Evolutionary conservation across 2,888 invertebrate species (phyloP), one percentile per base, ranked within the genome.

Genomic region (Agrochola lychnidis): DNA sequence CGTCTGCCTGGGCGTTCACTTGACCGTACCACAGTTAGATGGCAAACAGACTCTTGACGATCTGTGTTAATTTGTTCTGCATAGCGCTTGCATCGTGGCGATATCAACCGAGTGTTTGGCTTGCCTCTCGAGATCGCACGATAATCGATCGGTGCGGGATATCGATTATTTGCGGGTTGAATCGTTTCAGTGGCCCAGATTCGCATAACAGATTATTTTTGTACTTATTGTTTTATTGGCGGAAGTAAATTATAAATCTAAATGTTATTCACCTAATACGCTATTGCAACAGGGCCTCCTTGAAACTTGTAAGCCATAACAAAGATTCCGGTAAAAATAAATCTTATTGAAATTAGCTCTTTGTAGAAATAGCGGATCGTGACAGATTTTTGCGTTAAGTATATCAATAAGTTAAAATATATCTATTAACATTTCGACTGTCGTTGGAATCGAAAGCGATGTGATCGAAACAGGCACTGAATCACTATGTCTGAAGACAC

Each of bases 41-140:
- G 91, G 94, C 94, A 96, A 96, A 96, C 93, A 96, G 89, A 86
- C 91, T 89, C 92, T 92, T 90, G 89, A 91, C 92, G 93, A 95
- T 94, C 93, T 94, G 93, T 95, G 96, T 95, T 95, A 94, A 95
- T 95, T 95, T 95, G 94, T 94, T 94, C 94, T 92, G 93, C 93
- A 94, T 93, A 93, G 93, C 92, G 89, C 91, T 93, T 93, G 92
- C 92, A 93, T 93, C 91, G 90, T 87, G 82, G 90, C 88, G 91
- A 91, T 91, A 93, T 92, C 92, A 91, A 87, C 85, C 89, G 91
- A 90, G 88, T 90, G 89, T 91, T 89, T 90, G 84, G 75, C 88
- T 88, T 87, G 76, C 85, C 85, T 87, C 86, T 88, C 68, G 79
- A 81, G 68, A 79, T 82, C 73, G 87, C 71, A 81, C 84, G 81